Evolutionary conservation across 1,140 invertebrate genomes (phyloP), one percentile per base, ranked within the genome.

Genomic region (Phenacoccus solenopsis): DNA sequence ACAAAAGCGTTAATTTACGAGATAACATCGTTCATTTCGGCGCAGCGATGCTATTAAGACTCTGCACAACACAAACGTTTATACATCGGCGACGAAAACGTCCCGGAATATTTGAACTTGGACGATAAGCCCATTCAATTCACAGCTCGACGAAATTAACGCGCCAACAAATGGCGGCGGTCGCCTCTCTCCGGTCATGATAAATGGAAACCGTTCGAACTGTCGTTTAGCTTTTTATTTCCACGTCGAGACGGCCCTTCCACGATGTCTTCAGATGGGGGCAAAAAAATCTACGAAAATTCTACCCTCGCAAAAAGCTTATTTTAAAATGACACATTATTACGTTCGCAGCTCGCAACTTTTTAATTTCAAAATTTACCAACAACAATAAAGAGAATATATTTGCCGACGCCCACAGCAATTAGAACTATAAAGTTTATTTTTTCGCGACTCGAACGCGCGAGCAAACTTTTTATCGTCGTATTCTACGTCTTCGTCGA

Each of bases 191-290:
- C n/a, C n/a, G 20, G 2, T 49, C 13, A 16, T 49, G 38, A 49
- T 49, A 49, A 49, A 49, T 49, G 38, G 20, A 49, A 49, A 49
- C n/a, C 38, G 38, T 49, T 49, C 38, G 12, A 49, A 49, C 38
- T 49, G 38, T 49, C 38, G 38, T 49, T 49, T 49, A 49, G 38
- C 38, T 49, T 49, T 49, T 49, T 49, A 49, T 49, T 49, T n/a
- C 5, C 20, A 16, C 38, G 38, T 49, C 38, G 38, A n/a, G n/a
- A 10, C 38, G 20, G 16, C 5, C 16, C 16, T n/a, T n/a, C 16
- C 20, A 16, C 38, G 5, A 49, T 49, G 38, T n/a, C 16, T 49
- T 49, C 5, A 10, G 20, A 49, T n/a, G 3, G 38, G 13, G 20
- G 5, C 3, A n/a, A 49, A 9, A 49, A 32, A 32, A 32, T 32